These are phyloP conservation scores for Drosophila cyrtoloma DNA, from an alignment of 2,888 invertebrate species.

Conservation along the genomic window DNA sequence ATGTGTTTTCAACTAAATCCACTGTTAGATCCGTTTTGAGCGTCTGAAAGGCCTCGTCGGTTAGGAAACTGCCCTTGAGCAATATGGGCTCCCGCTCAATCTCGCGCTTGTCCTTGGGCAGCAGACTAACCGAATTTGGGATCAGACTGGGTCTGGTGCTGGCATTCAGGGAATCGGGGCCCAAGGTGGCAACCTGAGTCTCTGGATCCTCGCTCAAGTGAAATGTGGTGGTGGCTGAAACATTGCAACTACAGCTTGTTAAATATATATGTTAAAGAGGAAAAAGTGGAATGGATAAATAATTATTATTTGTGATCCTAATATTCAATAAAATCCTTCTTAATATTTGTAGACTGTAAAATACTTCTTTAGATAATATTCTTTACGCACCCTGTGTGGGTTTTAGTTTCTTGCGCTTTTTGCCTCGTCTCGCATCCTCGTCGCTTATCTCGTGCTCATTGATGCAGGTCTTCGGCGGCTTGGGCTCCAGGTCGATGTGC, in stretches of 20 bases:
- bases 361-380: neutral
- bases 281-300: neutral
- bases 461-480: slow-evolving; percentile 77
- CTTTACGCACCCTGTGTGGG: slow-evolving; percentile 68
- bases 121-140: slow-evolving; percentile 81
- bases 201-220: slow-evolving; percentile 88
- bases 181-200: slow-evolving; percentile 89
- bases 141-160: slow-evolving; percentile 89
- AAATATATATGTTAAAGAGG: neutral
- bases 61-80: slow-evolving; percentile 84
- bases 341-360: neutral
- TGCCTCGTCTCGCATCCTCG: slow-evolving; percentile 86
- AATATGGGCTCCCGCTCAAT: slow-evolving; percentile 83
- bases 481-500: slow-evolving; percentile 57
- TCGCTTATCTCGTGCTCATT: slow-evolving; percentile 83
- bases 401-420: slow-evolving; percentile 86
- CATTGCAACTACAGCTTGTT: neutral
- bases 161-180: slow-evolving; percentile 89
- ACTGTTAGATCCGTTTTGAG: slow-evolving; percentile 83
- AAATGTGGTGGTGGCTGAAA: slow-evolving; percentile 78
- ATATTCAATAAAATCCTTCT: neutral
- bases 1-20: slow-evolving; percentile 84
- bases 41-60: slow-evolving; percentile 84
- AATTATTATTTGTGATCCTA: neutral
- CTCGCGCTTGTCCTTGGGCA: slow-evolving; percentile 80